A percentile compares a stretch with the other conserved stretches of the same genome.
Conservation (phyloP, 2,113 vertebrate species). For the Acrocephalus kingi region DNA sequence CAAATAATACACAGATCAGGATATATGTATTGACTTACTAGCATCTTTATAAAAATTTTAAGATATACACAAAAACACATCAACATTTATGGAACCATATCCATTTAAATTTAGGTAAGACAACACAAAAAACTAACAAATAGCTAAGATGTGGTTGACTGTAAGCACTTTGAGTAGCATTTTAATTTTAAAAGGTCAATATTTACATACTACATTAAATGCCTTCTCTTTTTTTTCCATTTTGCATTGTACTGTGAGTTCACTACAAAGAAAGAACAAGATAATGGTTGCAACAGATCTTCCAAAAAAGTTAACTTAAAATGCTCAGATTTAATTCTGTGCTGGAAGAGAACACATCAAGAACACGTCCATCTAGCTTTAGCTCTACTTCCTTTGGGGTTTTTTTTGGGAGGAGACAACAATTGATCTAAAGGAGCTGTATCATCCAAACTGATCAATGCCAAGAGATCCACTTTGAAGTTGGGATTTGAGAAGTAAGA, state of each 20-base stretch:
- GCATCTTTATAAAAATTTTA: constrained; percentile 88
- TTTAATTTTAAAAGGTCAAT: constrained; percentile 74
- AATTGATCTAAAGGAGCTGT: neutral
- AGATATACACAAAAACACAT: constrained; percentile 81
- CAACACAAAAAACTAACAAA: constrained; percentile 76
- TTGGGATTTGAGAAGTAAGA: neutral
- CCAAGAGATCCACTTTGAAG: neutral
- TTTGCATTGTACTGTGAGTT: constrained; percentile 63
- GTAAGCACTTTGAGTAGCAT: constrained; percentile 61
- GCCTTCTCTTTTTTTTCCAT: neutral
- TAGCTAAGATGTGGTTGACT: constrained; percentile 69
- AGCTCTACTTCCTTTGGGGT: constrained; percentile 34
- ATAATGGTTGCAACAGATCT: constrained; percentile 95
- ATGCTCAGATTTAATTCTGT: constrained; percentile 7
- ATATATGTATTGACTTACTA: constrained; percentile 80
- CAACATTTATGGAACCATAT: constrained; percentile 74
- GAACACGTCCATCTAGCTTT: neutral
- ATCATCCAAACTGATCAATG: neutral
- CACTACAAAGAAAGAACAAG: constrained; percentile 78
- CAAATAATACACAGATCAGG: constrained; percentile 85
- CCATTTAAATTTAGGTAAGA: constrained; percentile 72
- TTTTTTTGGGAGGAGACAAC: constrained; percentile 16
- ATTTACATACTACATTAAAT: constrained; percentile 72
- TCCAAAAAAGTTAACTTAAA: constrained; percentile 51
- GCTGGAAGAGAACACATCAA: constrained; percentile 21